Conservation (phyloP, 2,888 invertebrate species). For the Abrostola tripartita region DNA sequence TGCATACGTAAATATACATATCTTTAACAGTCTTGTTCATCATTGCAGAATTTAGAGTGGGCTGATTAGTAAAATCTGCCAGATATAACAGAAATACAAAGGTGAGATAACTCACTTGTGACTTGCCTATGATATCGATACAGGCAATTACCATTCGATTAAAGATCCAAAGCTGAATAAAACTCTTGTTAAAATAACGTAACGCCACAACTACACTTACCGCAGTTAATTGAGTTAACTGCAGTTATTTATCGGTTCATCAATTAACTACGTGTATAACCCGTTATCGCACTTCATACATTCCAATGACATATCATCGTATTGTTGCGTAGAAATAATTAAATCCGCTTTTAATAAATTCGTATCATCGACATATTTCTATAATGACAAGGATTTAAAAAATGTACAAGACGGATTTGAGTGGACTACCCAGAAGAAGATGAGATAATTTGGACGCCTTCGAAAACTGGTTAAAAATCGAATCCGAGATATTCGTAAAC, state of each 20-base stretch:
- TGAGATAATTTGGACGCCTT: too few relatives aligned
- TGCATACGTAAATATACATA: too few relatives aligned
- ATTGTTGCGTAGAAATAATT: neutral
- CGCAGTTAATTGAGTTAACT: conserved; percentile 29
- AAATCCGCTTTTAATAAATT: neutral
- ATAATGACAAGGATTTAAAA: neutral
- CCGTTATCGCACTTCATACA: conserved; percentile 35
- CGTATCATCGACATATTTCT: neutral
- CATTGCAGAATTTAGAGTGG: too few relatives aligned
- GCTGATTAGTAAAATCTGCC: too few relatives aligned
- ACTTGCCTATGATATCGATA: too few relatives aligned
- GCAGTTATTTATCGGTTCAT: conserved; percentile 43
- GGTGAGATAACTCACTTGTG: too few relatives aligned
- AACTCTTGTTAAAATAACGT: conserved; percentile 2
- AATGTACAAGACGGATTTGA: too few relatives aligned
- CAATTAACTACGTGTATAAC: conserved; percentile 20
- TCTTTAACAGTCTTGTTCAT: too few relatives aligned
- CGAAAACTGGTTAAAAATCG: too few relatives aligned
- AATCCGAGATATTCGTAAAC: too few relatives aligned
- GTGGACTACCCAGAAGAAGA: too few relatives aligned
- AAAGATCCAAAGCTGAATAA: neutral
- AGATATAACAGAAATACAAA: too few relatives aligned
- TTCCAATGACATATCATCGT: conserved; percentile 29
- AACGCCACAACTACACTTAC: conserved; percentile 25
- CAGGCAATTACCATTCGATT: neutral